Percentiles rank a stretch among this genome's conserved stretches.
Evolutionary conservation across 2,797 vertebrate genomes (phyloP).

Genomic region (Megalops cyprinoides): DNA sequence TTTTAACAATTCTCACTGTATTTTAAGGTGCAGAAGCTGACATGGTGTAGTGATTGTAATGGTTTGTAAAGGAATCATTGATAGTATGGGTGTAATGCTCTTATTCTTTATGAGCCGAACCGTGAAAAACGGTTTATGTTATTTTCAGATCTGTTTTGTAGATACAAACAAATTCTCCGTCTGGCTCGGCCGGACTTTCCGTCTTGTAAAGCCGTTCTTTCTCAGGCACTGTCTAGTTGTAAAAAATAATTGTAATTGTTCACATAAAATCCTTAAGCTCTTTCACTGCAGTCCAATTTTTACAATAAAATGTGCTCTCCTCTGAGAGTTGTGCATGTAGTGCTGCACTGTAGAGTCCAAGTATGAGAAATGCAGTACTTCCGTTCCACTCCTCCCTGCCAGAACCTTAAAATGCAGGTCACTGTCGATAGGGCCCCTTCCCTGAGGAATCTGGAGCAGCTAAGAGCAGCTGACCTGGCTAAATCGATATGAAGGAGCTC

Average conservation of each 20-base stretch:
- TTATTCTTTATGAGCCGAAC: background rate
- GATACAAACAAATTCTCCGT: constrained; percentile 34
- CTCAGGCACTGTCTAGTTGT: constrained; percentile 32
- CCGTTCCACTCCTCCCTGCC: constrained; percentile 20
- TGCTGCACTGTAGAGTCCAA: constrained; percentile 47
- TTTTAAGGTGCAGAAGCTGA: constrained; percentile 31
- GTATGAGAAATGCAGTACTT: constrained; percentile 36
- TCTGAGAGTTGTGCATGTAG: constrained; percentile 54
- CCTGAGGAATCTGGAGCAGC: no score
- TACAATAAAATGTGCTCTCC: constrained; percentile 46
- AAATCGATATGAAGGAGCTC: background rate
- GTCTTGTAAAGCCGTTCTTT: constrained; percentile 50
- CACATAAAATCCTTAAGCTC: constrained; percentile 58
- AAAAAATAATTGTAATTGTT: constrained; percentile 49
- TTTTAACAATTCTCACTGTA: constrained; percentile 15
- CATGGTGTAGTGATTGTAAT: no score
- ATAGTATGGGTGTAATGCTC: background rate
- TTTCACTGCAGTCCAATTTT: constrained; percentile 54
- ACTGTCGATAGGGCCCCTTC: constrained; percentile 38
- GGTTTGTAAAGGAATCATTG: no score
- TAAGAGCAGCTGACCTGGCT: background rate
- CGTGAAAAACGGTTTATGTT: background rate
- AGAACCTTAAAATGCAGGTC: constrained; percentile 38
- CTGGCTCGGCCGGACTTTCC: constrained; percentile 41
- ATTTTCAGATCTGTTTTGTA: constrained; percentile 28